A percentile compares a stretch with the other conserved stretches of the same genome.
Evolutionary conservation across 2,888 invertebrate genomes (phyloP).

Genomic region (Phlogophora meticulosa): DNA sequence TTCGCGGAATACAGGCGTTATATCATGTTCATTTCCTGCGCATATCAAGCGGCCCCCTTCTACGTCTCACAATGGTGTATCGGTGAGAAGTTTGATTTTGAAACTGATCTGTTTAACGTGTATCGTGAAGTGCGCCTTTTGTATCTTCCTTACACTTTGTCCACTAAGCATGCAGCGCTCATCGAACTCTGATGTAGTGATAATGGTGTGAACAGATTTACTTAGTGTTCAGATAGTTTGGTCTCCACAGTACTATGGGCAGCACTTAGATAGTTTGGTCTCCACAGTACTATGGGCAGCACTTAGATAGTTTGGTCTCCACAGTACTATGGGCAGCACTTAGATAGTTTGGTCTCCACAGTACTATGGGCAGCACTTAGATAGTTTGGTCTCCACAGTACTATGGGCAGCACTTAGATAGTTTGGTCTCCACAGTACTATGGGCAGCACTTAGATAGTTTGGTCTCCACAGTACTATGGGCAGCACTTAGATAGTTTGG

Average conservation of each 20-base stretch:
- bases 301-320: slow-evolving; percentile 14
- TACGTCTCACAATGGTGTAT: neutral
- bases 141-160: neutral
- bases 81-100: no score
- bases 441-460: no score
- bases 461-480: neutral
- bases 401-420: no score
- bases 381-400: no score
- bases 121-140: slow-evolving; percentile 40
- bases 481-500: no score
- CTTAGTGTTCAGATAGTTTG: slow-evolving; percentile 21
- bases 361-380: neutral
- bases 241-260: neutral
- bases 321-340: neutral
- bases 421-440: neutral
- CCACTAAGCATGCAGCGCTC: slow-evolving; percentile 63
- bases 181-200: slow-evolving; percentile 77
- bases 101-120: no score
- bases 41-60: no score
- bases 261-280: slow-evolving; percentile 18
- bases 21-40: no score
- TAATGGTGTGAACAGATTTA: slow-evolving; percentile 62
- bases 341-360: slow-evolving; percentile 11
- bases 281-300: neutral
- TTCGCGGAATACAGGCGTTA: no score